Conservation (phyloP, 2,797 vertebrate species). For the Lindbergichthys nudifrons region DNA sequence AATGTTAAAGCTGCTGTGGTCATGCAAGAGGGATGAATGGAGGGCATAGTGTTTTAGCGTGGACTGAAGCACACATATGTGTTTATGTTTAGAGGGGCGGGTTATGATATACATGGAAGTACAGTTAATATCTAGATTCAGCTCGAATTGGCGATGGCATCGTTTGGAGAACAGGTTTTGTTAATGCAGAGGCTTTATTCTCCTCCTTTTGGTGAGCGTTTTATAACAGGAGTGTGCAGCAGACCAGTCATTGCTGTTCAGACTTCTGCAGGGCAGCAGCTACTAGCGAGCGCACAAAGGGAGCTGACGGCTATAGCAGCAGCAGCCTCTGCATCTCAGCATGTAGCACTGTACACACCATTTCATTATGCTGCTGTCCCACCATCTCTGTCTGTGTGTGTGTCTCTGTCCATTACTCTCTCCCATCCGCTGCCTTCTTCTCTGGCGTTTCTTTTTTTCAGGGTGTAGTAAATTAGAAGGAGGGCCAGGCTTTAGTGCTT, state of each 20-base stretch:
- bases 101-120: not conserved
- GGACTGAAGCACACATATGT: not conserved
- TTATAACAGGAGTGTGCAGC: slow-evolving; percentile 24
- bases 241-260: slow-evolving; percentile 27
- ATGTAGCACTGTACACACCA: slow-evolving; percentile 48
- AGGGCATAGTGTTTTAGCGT: slow-evolving; percentile 27
- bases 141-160: not conserved
- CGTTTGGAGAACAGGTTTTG: not conserved
- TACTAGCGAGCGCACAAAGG: slow-evolving; percentile 35
- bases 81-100: not conserved
- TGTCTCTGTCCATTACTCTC: slow-evolving; percentile 52
- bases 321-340: slow-evolving; percentile 42
- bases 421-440: slow-evolving; percentile 24
- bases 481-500: slow-evolving; percentile 80
- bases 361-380: slow-evolving; percentile 53
- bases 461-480: slow-evolving; percentile 80
- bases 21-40: slow-evolving; percentile 43
- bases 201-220: slow-evolving; percentile 1
- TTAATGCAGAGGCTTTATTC: slow-evolving; percentile 12
- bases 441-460: slow-evolving; percentile 49
- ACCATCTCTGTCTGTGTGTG: slow-evolving; percentile 34
- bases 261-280: slow-evolving; percentile 48
- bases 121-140: slow-evolving; percentile 20
- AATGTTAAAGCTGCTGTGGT: slow-evolving; percentile 59
- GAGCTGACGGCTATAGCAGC: slow-evolving; percentile 46